Base-by-base conservation (phyloP, 1,140 invertebrate genomes). In the Teleopsis dalmanni region DNA sequence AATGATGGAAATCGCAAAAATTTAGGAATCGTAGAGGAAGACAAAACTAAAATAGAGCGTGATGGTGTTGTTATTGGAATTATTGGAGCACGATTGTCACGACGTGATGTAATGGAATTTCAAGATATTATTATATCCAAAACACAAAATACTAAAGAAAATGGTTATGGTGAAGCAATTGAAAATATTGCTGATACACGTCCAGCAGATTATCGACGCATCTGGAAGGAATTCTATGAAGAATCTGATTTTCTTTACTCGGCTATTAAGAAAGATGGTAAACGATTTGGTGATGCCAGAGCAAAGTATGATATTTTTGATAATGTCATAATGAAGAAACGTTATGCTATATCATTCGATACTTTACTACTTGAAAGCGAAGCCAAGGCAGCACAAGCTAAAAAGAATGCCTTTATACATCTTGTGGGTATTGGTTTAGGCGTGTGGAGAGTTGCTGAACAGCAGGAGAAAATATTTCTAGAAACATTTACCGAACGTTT, bases 1-100 rank as follows among this genome's bases (percentile, higher is more conserved):
- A 83, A 83, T 50, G 74, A 82, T 55, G 81, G 81, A 4, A 65
- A 72, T 13, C 71, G 81, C n/a, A 65, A 73, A 10, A 83, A 83
- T 55, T 60, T 60, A 43, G 81, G 80, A 3, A 59, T 73, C 3
- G 62, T 76, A 0, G 51, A 60, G 1, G 31, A 2, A 5, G 31
- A 54, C 34, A 46, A 52, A 22, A 45, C 33, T 1, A 56, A 51
- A 2, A 42, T 70, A 5, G 57, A 69, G 55, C 48, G 45, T 0
- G 47, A 31, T 2, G 69, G 68, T n/a, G 54, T 71, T 8, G 59
- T 72, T 2, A 48, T 70, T 27, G 74, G 75, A 5, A 41, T 76
- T 29, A 75, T 76, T 46, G 75, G 75, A 0, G 64, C 75, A 18
- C 72, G 78, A 23, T 70, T 80, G 7, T 62, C 66, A 47, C 72